phyloP scores from a whole-genome alignment of 2,113 vertebrate species.

The Anthoscopus minutus region DNA sequence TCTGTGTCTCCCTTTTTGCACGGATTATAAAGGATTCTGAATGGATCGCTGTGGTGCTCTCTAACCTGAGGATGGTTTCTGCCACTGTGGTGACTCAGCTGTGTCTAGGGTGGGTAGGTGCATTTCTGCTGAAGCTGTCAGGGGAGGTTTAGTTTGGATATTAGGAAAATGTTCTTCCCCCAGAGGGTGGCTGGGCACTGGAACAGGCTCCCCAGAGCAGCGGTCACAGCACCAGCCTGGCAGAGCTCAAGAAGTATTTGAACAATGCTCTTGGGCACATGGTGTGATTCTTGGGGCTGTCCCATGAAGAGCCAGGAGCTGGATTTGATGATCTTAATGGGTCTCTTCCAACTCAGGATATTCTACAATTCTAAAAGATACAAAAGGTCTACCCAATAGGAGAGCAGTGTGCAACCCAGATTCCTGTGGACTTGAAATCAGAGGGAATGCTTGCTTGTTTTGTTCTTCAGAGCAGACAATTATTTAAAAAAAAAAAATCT shows the following conservation, averaged over 20 bases:
- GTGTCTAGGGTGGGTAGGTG: not conserved
- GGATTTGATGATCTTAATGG: not conserved
- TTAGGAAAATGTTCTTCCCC: not conserved
- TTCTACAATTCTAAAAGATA: not conserved
- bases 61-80: not conserved
- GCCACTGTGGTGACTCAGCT: not conserved
- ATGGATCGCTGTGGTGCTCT: not conserved
- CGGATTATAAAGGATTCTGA: not conserved
- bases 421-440: not conserved
- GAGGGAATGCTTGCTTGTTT: not conserved
- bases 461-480: not conserved
- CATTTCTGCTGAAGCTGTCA: not conserved
- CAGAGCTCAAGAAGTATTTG: not conserved
- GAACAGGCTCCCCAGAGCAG: not conserved
- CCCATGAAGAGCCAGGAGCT: not conserved
- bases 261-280: not conserved
- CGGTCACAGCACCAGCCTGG: not conserved
- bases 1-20: not conserved
- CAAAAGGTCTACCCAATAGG: accelerated
- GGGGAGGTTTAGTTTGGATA: accelerated
- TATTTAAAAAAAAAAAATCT: not conserved
- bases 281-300: too few species aligned
- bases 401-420: not conserved
- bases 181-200: accelerated
- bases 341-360: not conserved